These are phyloP conservation scores for Cyaniris semiargus DNA, from an alignment of 2,888 invertebrate genomes.

Conservation along the genomic window DNA sequence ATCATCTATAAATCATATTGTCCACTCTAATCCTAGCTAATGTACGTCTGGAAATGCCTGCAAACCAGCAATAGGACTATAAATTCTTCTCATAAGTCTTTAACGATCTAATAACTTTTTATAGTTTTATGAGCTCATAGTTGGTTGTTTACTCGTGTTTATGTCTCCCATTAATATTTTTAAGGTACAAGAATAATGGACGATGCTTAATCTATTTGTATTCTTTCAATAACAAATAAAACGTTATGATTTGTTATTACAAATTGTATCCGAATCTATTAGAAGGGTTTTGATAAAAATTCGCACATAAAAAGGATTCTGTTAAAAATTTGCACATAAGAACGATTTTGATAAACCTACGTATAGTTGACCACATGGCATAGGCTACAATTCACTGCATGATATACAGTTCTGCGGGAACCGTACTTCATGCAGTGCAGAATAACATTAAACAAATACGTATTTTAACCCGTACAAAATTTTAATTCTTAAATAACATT, in stretches of 20 bases:
- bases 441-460: too few relatives aligned
- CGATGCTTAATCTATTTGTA: neutral
- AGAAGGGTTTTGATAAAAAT: too few relatives aligned
- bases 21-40: neutral
- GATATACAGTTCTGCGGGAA: too few relatives aligned
- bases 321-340: too few relatives aligned
- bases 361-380: too few relatives aligned
- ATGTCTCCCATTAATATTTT: neutral
- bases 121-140: neutral
- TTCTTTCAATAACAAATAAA: neutral
- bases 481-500: neutral
- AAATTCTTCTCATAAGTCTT: slow-evolving; percentile 24
- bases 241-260: too few relatives aligned
- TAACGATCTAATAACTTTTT: slow-evolving; percentile 23
- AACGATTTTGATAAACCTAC: too few relatives aligned
- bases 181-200: neutral
- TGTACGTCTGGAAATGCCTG: slow-evolving; percentile 13
- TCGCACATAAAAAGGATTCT: too few relatives aligned
- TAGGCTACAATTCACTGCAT: too few relatives aligned
- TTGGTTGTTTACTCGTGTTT: neutral
- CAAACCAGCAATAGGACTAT: slow-evolving; percentile 10
- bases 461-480: too few relatives aligned
- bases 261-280: too few relatives aligned
- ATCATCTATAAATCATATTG: slow-evolving; percentile 11
- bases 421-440: too few relatives aligned